phyloP scores from a whole-genome alignment of 64 coral and sea anemone genomes.

The Actinia tenebrosa region DNA sequence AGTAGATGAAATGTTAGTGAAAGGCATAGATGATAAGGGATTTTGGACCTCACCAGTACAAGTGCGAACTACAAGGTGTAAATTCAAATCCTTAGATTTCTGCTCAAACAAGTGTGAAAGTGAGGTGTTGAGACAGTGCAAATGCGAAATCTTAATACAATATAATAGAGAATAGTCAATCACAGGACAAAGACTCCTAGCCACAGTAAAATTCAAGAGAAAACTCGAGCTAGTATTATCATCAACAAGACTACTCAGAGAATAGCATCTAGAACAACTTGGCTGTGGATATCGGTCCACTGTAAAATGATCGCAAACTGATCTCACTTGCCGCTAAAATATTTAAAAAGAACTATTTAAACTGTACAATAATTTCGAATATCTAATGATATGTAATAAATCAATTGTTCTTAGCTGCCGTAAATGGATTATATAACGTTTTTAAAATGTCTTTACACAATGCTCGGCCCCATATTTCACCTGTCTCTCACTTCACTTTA shows the following conservation, averaged over 20 bases:
- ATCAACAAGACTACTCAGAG: constrained; percentile 3
- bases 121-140: constrained; percentile 24
- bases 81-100: constrained; percentile 6
- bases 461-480: constrained; percentile 13
- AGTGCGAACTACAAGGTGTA: constrained; percentile 3
- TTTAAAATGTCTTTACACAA: constrained; percentile 20
- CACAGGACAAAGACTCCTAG: neutral
- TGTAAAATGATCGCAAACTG: constrained; percentile 1
- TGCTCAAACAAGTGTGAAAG: constrained; percentile 17
- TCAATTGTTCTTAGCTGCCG: constrained; percentile 15
- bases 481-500: constrained; percentile 13
- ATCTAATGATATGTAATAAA: constrained; percentile 26
- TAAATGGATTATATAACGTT: constrained; percentile 18
- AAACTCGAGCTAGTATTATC: neutral
- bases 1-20: constrained; percentile 7
- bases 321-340: constrained; percentile 21
- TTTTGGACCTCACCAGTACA: neutral
- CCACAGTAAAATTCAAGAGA: neutral
- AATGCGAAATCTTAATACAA: constrained; percentile 25
- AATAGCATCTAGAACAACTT: neutral
- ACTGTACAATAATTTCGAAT: constrained; percentile 19
- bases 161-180: constrained; percentile 1
- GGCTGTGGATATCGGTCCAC: constrained; percentile 10
- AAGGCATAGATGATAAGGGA: constrained; percentile 3
- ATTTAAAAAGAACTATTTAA: constrained; percentile 16